Evolutionary conservation across 2,797 vertebrate genomes (phyloP).

Genomic region (Takifugu rubripes): DNA sequence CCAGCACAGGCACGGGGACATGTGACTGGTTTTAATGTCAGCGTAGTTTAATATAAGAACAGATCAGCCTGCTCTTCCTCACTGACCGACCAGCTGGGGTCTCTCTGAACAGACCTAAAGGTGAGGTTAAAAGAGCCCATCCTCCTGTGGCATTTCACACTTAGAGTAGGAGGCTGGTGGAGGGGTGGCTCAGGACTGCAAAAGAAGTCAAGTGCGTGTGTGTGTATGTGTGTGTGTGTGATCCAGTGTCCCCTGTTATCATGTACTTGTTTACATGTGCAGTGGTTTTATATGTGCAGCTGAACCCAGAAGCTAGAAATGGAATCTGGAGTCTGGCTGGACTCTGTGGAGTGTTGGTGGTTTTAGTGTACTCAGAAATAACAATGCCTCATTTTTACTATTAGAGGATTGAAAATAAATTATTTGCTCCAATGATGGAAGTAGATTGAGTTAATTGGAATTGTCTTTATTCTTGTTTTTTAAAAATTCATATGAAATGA

Average conservation of each 20-base stretch:
- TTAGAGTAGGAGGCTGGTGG: constrained; percentile 44
- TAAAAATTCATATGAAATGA: too few relatives aligned
- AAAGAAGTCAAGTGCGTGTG: constrained; percentile 50
- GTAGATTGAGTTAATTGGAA: too few relatives aligned
- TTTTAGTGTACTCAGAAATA: too few relatives aligned
- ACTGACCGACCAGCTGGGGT: constrained; percentile 55
- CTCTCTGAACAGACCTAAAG: constrained; percentile 32
- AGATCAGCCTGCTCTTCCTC: constrained; percentile 53
- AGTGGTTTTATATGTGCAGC: too few relatives aligned
- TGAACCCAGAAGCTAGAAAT: too few relatives aligned
- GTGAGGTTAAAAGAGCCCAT: constrained; percentile 67
- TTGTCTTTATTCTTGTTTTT: too few relatives aligned
- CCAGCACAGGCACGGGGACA: constrained; percentile 40
- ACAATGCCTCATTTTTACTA: too few relatives aligned
- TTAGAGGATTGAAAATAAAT: too few relatives aligned
- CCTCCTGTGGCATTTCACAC: constrained; percentile 72
- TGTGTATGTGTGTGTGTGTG: constrained; percentile 25
- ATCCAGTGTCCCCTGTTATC: constrained; percentile 27
- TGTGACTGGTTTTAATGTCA: constrained; percentile 75
- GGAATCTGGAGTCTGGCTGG: too few relatives aligned
- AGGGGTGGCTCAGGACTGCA: constrained; percentile 59
- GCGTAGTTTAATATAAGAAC: constrained; percentile 71
- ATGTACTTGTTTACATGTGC: constrained; percentile 56
- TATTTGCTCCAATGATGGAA: too few relatives aligned
- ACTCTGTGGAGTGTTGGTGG: too few relatives aligned